Evolutionary conservation across 2,797 vertebrate species (phyloP).

Genomic region (Poecile montanus): DNA sequence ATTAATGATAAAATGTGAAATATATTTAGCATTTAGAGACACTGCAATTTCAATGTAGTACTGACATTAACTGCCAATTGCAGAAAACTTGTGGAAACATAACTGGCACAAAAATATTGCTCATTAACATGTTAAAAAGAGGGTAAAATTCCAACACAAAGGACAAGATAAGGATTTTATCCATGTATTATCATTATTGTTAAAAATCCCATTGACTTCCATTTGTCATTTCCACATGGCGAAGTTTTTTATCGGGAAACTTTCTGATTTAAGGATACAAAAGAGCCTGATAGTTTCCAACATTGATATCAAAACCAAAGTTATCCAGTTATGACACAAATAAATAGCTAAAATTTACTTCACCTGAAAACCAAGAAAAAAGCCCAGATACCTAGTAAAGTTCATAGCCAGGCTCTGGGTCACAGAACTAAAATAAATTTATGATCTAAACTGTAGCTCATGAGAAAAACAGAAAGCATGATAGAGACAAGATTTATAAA

Average conservation of each 20-base stretch:
- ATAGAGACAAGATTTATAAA: background rate
- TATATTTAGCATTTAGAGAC: background rate
- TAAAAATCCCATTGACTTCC: background rate
- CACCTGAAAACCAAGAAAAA: background rate
- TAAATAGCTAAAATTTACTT: background rate
- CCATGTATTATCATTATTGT: background rate
- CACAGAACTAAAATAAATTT: background rate
- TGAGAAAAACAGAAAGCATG: background rate
- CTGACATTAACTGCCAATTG: background rate
- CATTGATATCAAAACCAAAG: background rate
- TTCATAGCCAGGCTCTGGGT: background rate
- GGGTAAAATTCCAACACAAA: background rate
- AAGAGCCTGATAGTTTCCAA: background rate
- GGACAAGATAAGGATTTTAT: background rate
- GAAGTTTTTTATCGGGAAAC: background rate
- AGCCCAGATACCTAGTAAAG: background rate
- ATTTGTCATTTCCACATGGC: background rate
- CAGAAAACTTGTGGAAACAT: background rate
- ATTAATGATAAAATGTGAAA: background rate
- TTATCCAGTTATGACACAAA: background rate
- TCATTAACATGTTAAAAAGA: background rate
- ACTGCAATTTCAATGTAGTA: background rate
- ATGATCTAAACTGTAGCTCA: background rate
- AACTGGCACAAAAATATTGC: background rate
- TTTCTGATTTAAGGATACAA: background rate